phyloP scores from a whole-genome alignment of 1,140 invertebrate species.

The Trinorchestia longiramus region DNA sequence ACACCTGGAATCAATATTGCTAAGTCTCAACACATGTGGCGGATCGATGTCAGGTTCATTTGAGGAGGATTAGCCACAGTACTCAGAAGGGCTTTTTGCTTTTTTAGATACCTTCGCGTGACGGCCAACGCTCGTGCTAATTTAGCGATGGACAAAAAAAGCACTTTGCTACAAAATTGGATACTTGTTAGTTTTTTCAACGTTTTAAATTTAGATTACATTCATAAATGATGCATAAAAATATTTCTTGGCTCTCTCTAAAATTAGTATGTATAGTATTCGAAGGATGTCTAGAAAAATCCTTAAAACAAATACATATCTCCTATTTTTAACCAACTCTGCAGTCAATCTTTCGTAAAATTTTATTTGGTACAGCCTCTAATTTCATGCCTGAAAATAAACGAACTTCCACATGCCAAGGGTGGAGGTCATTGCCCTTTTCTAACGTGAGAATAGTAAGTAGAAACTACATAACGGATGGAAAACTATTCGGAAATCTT shows the following conservation, averaged over 20 bases:
- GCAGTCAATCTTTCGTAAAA: background rate
- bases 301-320: background rate
- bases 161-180: background rate
- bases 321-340: background rate
- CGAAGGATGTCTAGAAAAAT: background rate
- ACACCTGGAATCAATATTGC: background rate
- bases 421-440: too few relatives aligned
- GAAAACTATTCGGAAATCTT: too few relatives aligned
- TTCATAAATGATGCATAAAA: background rate
- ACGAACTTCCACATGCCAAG: too few relatives aligned
- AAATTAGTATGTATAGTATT: background rate
- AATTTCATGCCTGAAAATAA: background rate
- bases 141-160: background rate
- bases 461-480: too few relatives aligned
- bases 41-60: background rate
- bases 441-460: too few relatives aligned
- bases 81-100: background rate
- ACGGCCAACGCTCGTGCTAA: background rate
- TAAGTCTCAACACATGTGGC: background rate
- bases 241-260: background rate
- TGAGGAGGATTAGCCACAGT: background rate
- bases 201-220: background rate
- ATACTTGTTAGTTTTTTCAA: background rate
- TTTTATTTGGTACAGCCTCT: background rate
- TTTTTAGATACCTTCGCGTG: background rate